phyloP scores from a whole-genome alignment of 64 coral and sea anemone genomes.

The Hydrozoanthus tunicans region DNA sequence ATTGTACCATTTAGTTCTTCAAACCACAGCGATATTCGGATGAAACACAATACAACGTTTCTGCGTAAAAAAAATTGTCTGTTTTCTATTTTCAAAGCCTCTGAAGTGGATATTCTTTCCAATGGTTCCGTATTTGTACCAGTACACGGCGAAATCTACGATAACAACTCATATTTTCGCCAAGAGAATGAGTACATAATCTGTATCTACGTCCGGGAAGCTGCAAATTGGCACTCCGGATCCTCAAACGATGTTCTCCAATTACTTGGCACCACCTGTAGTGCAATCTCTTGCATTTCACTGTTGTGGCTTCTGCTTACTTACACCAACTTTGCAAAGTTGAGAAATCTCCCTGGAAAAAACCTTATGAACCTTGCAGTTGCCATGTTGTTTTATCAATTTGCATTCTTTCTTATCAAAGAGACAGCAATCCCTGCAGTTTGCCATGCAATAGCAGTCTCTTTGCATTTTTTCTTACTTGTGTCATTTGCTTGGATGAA shows the following conservation, averaged over 20 bases:
- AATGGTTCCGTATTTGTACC: neutral
- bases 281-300: neutral
- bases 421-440: neutral
- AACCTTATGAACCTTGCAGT: conserved; percentile 10
- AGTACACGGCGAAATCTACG: neutral
- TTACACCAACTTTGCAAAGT: neutral
- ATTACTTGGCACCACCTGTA: neutral
- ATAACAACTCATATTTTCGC: conserved; percentile 1
- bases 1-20: neutral
- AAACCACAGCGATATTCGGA: neutral
- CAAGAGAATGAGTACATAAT: neutral
- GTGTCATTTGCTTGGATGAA: conserved; percentile 9
- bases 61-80: neutral
- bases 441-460: neutral
- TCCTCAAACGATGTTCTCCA: neutral
- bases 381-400: conserved; percentile 10
- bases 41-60: neutral
- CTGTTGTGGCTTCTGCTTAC: conserved; percentile 6
- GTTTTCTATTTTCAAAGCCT: neutral
- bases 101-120: neutral
- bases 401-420: neutral
- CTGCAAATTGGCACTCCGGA: neutral
- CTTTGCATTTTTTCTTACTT: neutral
- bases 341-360: conserved; percentile 25
- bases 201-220: neutral